Evolutionary conservation across 2,888 invertebrate genomes (phyloP), one percentile per base, ranked within the genome.

Genomic region (Hydraecia micacea): DNA sequence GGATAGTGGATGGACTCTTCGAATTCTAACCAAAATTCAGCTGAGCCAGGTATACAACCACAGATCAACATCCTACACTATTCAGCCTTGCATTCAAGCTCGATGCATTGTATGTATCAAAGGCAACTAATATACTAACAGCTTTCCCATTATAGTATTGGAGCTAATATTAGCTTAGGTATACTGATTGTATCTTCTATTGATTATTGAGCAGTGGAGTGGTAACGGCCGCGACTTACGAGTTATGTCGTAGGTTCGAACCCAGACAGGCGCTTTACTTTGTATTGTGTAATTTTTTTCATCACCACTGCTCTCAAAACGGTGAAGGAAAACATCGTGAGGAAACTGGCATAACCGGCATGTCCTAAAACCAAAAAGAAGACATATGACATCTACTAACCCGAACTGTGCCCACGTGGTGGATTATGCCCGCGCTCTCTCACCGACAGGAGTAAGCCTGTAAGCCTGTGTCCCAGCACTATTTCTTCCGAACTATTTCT

Each of bases 61-160:
- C n/a, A 32, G 13, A 58, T 49, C n/a, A n/a, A 73, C n/a, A 68
- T 67, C n/a, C 49, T 82, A n/a, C n/a, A 28, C 13, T 46, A 78
- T 70, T 60, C 65, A 76, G 55, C 3, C 21, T 60, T 62, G 79
- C 55, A 84, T 84, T 83, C 36, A 71, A 60, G 66, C 21, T 25
- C 46, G 11, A 36, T 21, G 7, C n/a, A 70, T 81, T 84, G 73
- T 73, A 52, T 42, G 25, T 21, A 67, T 71, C 80, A 74, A 82
- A 71, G 73, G 66, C 55, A 52, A 49, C 49, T 62, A 82, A 85
- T 82, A 68, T 58, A 28, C 70, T 85, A 80, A 82, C 55, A 85
- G 82, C 71, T 85, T 80, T 58, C 25, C 65, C 60, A 80, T 60
- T 80, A 60, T 80, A 85, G 3, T 60, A 85, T 74, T 85, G 66